Evolutionary conservation across 2,113 vertebrate species (phyloP).

Genomic region (Cairina moschata): DNA sequence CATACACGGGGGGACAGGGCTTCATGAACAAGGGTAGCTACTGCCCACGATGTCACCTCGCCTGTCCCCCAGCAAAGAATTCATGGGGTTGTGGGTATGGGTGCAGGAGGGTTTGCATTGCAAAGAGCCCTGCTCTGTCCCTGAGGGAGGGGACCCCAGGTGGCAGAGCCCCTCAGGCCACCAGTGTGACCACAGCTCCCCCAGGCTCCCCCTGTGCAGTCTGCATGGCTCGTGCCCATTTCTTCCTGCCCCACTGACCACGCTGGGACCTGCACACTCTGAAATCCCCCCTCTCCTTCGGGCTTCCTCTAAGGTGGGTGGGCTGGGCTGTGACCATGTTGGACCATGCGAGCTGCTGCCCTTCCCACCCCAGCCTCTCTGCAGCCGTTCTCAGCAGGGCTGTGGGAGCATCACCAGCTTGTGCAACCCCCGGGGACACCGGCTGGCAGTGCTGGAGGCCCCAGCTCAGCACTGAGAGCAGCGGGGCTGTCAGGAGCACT

Average conservation of each 20-base stretch:
- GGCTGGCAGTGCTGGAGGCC: neutral
- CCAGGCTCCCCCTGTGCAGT: neutral
- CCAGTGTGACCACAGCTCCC: rapidly evolving
- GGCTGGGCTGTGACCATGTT: no score
- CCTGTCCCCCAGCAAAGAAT: rapidly evolving
- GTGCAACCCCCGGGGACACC: neutral
- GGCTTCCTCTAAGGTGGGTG: neutral
- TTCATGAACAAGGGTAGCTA: rapidly evolving
- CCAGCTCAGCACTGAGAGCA: neutral
- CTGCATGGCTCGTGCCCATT: neutral
- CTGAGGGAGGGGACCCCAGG: neutral
- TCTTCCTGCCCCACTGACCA: neutral
- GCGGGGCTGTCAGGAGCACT: neutral
- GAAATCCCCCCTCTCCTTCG: neutral
- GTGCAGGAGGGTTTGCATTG: rapidly evolving
- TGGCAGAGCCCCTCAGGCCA: neutral
- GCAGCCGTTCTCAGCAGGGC: neutral
- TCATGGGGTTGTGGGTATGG: neutral
- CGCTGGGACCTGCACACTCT: rapidly evolving
- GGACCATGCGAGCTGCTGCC: neutral
- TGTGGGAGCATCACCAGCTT: neutral
- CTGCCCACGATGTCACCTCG: neutral
- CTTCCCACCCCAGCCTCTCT: neutral
- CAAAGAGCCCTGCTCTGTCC: neutral
- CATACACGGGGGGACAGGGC: rapidly evolving